Evolutionary conservation across 1,140 invertebrate genomes (phyloP), one percentile per base, ranked within the genome.

Genomic region (Hestina assimilis): DNA sequence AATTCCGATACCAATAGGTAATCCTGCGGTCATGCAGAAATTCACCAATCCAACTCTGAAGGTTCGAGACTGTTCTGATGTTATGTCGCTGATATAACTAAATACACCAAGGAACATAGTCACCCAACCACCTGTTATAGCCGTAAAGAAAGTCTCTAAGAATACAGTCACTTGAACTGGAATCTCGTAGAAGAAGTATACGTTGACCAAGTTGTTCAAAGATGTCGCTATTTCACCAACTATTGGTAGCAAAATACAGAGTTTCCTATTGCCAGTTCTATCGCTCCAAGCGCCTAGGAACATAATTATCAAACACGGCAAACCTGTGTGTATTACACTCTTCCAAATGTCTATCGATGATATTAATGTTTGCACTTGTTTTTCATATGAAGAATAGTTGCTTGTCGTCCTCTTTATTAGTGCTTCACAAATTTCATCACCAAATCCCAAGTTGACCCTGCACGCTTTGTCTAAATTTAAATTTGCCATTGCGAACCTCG

Each of bases 101-200:
- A 97, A 97, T n/a, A 95, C 93, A 9, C 94, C 94, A 91, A 97
- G 95, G 58, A 96, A 93, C 92, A 96, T 94, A 7, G 94, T 95
- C 66, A 96, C 94, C 92, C 94, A 96, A 3, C 95, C 95, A 1
- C 95, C 95, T 3, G 94, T 93, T 0, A 96, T 66, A 0, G 93
- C 93, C 0, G 94, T 93, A 69, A 94, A 95, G 1, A 95, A 79
- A 2, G 93, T 23, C 62, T 87, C 84, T 59, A 87, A 64, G 29
- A 95, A 89, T 1, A 93, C 93, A 4, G 93, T 92, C 0, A 92
- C 91, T 82, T 95, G 93, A 90, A 96, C 94, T 0, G 94, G 94
- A 8, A 94, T 81, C 68, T 93, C 91, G 65, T 94, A 90, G 74
- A 93, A 93, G 75, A 93, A 95, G 64, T 94, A 95, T 0, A 95